Percentiles rank a stretch among this genome's conserved stretches.
Conservation (phyloP, 1,140 invertebrate species). For the Armadillidium nasatum region DNA sequence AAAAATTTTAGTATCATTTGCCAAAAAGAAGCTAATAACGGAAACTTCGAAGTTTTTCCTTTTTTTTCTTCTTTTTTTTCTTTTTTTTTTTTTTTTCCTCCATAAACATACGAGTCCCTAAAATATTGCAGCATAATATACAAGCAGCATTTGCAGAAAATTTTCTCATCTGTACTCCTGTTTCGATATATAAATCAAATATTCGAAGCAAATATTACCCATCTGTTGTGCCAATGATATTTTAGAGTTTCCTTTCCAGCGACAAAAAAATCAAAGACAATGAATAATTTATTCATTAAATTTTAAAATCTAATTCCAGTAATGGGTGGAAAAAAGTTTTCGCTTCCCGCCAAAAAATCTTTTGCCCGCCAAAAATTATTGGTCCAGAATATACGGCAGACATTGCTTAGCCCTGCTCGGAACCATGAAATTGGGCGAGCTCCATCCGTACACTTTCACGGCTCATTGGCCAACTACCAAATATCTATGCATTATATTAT, state of each 20-base stretch:
- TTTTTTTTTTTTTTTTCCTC: too few relatives aligned
- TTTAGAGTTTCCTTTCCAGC: background rate
- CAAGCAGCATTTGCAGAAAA: too few relatives aligned
- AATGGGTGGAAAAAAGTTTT: background rate
- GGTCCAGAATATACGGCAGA: background rate
- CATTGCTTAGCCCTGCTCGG: conserved; percentile 1
- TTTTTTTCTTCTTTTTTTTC: too few relatives aligned
- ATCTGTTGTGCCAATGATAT: conserved; percentile 1
- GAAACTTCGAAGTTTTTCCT: too few relatives aligned
- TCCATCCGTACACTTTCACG: conserved; percentile 8
- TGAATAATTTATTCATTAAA: conserved; percentile 13
- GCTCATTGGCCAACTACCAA: background rate
- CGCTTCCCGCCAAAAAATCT: background rate
- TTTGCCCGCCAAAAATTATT: background rate
- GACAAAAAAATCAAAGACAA: background rate
- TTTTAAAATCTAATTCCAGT: conserved; percentile 14
- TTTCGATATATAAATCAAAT: too few relatives aligned
- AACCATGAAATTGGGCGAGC: background rate
- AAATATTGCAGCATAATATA: too few relatives aligned
- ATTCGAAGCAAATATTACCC: background rate
- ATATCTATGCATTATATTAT: conserved; percentile 4
- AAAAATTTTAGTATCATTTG: too few relatives aligned
- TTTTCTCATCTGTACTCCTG: too few relatives aligned
- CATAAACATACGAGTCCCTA: too few relatives aligned
- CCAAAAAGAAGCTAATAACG: too few relatives aligned